Evolutionary conservation across 2,797 vertebrate genomes (phyloP).

Genomic region (Lagorchestes hirsutus): DNA sequence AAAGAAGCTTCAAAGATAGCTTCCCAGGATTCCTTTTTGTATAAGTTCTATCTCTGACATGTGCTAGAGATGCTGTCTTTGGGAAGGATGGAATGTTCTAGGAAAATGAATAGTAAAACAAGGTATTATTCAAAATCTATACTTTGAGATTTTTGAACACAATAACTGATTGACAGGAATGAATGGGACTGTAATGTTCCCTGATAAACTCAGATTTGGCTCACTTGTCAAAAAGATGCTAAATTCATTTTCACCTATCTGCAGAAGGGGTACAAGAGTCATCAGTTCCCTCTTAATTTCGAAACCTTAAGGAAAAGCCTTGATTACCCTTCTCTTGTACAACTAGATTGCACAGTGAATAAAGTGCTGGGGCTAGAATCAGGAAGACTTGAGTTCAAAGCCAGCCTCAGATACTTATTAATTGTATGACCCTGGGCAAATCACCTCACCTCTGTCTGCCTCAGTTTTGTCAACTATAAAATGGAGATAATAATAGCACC

Average conservation of each 20-base stretch:
- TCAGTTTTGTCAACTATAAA: neutral
- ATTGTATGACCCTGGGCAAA: neutral
- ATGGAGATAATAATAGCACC: neutral
- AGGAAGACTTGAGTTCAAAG: neutral
- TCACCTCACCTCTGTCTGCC: neutral
- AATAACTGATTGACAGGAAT: neutral
- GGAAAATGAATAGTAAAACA: neutral
- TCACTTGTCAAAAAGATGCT: neutral
- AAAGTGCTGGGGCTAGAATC: neutral
- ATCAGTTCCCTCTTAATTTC: neutral
- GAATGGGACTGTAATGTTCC: neutral
- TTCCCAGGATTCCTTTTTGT: neutral
- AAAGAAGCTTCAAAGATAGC: neutral
- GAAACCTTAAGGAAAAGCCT: neutral
- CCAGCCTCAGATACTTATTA: neutral
- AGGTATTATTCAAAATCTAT: neutral
- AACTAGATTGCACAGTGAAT: neutral
- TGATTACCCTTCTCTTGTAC: neutral
- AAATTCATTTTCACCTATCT: neutral
- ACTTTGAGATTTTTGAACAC: neutral
- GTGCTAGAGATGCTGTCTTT: neutral
- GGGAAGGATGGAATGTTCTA: neutral
- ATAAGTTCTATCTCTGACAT: neutral
- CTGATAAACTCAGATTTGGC: neutral
- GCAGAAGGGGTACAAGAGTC: neutral